A percentile compares a stretch with the other conserved stretches of the same genome.
Conservation (phyloP, 2,888 invertebrate species). For the Auanema freiburgensis region DNA sequence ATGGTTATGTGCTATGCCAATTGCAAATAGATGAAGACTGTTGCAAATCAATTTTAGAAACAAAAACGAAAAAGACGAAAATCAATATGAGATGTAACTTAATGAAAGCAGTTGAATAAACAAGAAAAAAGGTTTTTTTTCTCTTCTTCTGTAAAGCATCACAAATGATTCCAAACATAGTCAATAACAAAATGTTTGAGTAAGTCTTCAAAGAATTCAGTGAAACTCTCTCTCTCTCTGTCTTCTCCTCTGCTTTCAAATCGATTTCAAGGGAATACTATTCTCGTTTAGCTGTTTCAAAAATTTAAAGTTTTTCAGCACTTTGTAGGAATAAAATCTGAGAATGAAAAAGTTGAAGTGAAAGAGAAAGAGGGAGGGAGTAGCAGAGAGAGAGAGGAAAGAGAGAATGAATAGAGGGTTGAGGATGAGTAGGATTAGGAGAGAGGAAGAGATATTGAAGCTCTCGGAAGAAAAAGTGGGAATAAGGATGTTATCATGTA, state of each 20-base stretch:
- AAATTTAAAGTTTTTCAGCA: background rate
- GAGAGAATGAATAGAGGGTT: no score
- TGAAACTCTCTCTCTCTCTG: slow-evolving; percentile 3
- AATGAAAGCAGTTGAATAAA: no score
- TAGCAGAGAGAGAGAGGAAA: no score
- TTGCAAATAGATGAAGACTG: background rate
- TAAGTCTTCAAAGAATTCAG: background rate
- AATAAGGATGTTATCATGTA: no score
- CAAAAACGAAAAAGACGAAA: background rate
- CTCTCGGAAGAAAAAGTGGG: no score
- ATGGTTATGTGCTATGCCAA: background rate
- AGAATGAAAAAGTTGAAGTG: background rate
- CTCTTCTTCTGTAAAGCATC: no score
- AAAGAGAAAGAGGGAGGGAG: no score
- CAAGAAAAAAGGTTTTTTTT: no score
- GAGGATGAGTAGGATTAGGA: no score
- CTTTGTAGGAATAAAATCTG: slow-evolving; percentile 1
- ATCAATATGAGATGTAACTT: background rate
- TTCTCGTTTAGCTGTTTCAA: background rate
- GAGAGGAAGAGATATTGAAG: background rate
- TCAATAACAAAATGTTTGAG: no score
- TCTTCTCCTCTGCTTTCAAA: background rate
- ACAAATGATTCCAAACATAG: no score
- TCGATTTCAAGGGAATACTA: background rate
- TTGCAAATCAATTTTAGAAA: slow-evolving; percentile 2